A percentile compares a stretch with the other conserved stretches of the same genome.
phyloP scores from a whole-genome alignment of 2,888 invertebrate genomes.

The Eurois occulta region DNA sequence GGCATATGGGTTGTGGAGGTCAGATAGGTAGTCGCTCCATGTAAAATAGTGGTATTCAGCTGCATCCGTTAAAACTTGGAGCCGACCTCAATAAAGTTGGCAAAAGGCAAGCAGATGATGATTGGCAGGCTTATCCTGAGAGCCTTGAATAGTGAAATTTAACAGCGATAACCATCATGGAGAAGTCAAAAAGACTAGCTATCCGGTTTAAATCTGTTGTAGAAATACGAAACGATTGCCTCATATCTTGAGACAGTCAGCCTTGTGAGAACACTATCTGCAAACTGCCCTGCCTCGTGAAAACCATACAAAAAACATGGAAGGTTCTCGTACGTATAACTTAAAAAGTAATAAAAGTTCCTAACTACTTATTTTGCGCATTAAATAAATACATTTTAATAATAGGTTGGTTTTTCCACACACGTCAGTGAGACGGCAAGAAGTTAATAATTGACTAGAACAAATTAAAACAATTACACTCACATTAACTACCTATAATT shows the following conservation, averaged over 20 bases:
- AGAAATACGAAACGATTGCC: not conserved
- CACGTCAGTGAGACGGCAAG: not conserved
- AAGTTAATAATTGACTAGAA: conserved; percentile 26
- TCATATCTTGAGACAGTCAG: not conserved
- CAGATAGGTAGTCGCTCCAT: not conserved
- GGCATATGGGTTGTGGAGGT: not conserved
- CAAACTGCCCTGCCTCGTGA: not conserved
- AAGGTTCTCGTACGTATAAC: not conserved
- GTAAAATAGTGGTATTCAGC: not conserved
- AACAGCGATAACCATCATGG: not conserved
- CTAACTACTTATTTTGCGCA: conserved; percentile 3
- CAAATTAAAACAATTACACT: conserved; percentile 26
- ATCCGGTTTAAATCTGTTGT: not conserved
- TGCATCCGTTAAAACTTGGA: not conserved
- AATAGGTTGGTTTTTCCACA: conserved; percentile 38
- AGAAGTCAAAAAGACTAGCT: not conserved
- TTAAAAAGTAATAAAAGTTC: not conserved
- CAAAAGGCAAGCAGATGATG: not conserved
- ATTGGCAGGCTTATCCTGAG: not conserved
- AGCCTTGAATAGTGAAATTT: not conserved
- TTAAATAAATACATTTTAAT: conserved; percentile 2
- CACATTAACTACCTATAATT: conserved; percentile 14
- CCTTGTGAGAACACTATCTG: not conserved
- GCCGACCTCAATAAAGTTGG: not conserved
- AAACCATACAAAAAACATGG: not conserved